Conservation (phyloP, 2,797 vertebrate species). For the Alfaro cultratus region DNA sequence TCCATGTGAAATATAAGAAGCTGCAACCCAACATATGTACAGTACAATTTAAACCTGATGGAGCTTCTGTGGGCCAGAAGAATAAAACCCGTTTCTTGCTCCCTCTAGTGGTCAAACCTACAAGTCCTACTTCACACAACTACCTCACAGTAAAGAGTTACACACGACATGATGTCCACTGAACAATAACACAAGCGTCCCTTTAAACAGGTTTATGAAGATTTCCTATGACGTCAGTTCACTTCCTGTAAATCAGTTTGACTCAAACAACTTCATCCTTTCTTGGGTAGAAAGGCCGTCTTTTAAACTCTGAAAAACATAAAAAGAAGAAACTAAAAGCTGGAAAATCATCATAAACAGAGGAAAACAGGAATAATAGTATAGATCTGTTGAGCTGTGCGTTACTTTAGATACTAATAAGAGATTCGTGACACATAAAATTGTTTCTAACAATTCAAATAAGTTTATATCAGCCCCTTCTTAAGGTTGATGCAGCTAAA, state of each 20-base stretch:
- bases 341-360: background rate
- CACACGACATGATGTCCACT: background rate
- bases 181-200: background rate
- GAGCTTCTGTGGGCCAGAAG: background rate
- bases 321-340: constrained; percentile 16
- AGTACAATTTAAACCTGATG: background rate
- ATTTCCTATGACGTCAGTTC: background rate
- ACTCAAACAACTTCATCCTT: constrained; percentile 76
- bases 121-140: accelerated
- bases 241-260: constrained; percentile 48
- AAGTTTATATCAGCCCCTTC: background rate
- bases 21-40: background rate
- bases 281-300: constrained; percentile 76
- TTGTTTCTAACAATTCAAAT: background rate
- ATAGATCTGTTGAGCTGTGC: background rate
- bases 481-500: background rate
- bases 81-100: constrained; percentile 30
- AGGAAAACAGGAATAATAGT: background rate
- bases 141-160: constrained; percentile 10
- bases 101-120: constrained; percentile 52
- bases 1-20: background rate
- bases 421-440: background rate
- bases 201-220: background rate
- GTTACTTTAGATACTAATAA: background rate
- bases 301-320: constrained; percentile 72